Conservation (phyloP, 2,113 vertebrate species). For the Steatornis caripensis region DNA sequence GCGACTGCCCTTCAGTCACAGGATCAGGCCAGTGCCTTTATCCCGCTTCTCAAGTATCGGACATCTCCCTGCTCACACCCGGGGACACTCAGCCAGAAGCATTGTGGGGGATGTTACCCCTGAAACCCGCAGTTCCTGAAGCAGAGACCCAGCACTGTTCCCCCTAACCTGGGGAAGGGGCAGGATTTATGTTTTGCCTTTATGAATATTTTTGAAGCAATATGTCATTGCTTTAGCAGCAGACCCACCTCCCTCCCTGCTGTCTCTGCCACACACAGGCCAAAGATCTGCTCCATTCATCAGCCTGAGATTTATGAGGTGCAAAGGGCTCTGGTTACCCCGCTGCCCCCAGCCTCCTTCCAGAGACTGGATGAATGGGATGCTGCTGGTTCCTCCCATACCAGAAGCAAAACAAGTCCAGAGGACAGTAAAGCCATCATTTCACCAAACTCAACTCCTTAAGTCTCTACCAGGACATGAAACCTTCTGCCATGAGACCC, state of each 20-base stretch:
- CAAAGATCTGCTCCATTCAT: constrained; percentile 34
- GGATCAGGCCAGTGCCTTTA: not conserved
- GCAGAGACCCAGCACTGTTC: not conserved
- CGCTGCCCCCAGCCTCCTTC: not conserved
- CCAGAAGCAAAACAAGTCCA: not conserved
- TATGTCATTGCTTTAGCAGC: not conserved
- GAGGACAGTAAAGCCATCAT: not conserved
- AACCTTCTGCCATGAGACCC: not conserved
- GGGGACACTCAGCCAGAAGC: not conserved
- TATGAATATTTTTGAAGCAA: not conserved
- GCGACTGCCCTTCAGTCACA: not conserved
- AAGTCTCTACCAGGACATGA: not conserved
- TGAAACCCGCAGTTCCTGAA: not conserved
- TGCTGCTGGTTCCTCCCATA: not conserved
- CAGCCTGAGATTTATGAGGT: constrained; percentile 38
- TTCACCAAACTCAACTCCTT: not conserved
- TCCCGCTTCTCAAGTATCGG: not conserved
- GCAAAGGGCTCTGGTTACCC: not conserved
- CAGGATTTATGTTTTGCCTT: not conserved
- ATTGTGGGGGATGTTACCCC: rapidly evolving
- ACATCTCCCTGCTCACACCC: not conserved
- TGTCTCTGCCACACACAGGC: not conserved
- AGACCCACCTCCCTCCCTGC: not conserved
- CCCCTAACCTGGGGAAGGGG: not conserved
- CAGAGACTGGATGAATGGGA: constrained; percentile 18